Base-by-base conservation (phyloP, 2,888 invertebrate genomes). In the Hymenopus coronatus region DNA sequence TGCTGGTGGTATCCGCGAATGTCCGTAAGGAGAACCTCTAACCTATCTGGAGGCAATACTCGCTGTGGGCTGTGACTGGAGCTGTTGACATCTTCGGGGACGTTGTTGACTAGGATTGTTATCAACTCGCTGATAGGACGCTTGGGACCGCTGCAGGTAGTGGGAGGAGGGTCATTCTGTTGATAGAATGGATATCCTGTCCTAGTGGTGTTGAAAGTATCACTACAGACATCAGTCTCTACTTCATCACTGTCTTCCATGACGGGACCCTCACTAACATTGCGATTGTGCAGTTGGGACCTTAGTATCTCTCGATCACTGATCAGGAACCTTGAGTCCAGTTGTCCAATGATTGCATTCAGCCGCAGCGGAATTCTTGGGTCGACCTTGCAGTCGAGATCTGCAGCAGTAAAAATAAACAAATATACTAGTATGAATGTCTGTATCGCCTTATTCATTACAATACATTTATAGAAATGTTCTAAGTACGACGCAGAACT, bases 141-240 rank as follows among this genome's bases (percentile, higher is more conserved):
- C 9, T 89, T 88, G 83, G 87, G 85, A 20, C 89, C 89, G 7
- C 70, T 30, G n/a, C 84, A 82, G 30, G 87, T 89, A 82, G 85
- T 84, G 8, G 84, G 85, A 15, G 89, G 88, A 8, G 89, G 84
- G 25, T 90, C 90, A 54, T 90, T 90, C 54, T 90, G 90, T n/a
- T 90, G 89, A 86, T 90, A 90, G 88, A 89, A 90, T 1, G 90
- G 90, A 85, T 90, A 90, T 81, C 90, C 91, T 46, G 89, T 83
- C 30, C 89, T 88, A 12, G 90, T 81, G 82, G 88, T 90, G n/a
- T 86, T 88, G 89, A 88, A 90, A 14, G 84, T 87, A 15, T 87
- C 88, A 28, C 30, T 25, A 30, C 91, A 91, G 28, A 90, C 90
- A 30, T 90, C 90, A 1, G 30, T 82, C 7, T 90, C 85, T 0